phyloP scores from a whole-genome alignment of 2,888 invertebrate genomes.

The Spodoptera picta region DNA sequence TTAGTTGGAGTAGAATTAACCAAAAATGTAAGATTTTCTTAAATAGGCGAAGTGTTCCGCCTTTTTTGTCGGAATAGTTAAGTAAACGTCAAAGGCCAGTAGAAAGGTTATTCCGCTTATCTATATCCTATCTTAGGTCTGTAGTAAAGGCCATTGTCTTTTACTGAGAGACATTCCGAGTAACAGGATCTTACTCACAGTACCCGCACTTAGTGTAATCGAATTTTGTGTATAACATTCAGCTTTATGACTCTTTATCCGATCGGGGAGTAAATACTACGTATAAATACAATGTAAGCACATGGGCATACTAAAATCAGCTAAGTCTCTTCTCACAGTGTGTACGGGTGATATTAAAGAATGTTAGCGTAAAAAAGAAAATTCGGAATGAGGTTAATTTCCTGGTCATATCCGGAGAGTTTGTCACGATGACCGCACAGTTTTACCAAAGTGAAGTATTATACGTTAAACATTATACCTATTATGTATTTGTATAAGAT shows the following conservation, averaged over 20 bases:
- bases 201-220: constrained; percentile 18
- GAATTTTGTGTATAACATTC: constrained; percentile 27
- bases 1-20: background rate
- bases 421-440: constrained; percentile 57
- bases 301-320: constrained; percentile 14
- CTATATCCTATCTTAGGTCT: constrained; percentile 4
- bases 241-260: constrained; percentile 9
- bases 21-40: background rate
- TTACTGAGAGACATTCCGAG: constrained; percentile 28
- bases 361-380: constrained; percentile 41
- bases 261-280: constrained; percentile 3
- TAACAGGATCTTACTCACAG: constrained; percentile 20
- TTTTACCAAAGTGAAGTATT: constrained; percentile 41
- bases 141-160: constrained; percentile 29
- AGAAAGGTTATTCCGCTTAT: constrained; percentile 14
- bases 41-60: too few relatives aligned
- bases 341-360: constrained; percentile 43
- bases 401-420: constrained; percentile 49
- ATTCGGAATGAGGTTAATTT: constrained; percentile 52
- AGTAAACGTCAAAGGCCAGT: background rate
- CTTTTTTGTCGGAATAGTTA: too few relatives aligned
- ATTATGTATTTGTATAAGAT: too few relatives aligned
- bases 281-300: constrained; percentile 1
- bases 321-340: constrained; percentile 21
- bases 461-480: constrained; percentile 40